phyloP scores from a whole-genome alignment of 2,888 invertebrate genomes.

The Andrena haemorrhoa region DNA sequence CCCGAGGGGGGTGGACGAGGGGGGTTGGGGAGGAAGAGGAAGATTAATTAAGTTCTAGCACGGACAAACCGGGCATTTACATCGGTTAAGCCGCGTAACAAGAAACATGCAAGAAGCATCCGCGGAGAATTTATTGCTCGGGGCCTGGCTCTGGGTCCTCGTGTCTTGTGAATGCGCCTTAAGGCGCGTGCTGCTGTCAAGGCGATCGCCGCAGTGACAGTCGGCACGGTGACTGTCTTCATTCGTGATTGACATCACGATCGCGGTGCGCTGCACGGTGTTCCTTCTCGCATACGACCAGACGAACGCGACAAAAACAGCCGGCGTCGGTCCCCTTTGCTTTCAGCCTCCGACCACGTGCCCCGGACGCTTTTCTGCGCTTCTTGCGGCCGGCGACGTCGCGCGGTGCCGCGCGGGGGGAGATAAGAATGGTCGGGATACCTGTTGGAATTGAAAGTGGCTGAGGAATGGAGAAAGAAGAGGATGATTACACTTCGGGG shows the following conservation, averaged over 20 bases:
- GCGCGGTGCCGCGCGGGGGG: background rate
- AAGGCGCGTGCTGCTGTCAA: slow-evolving; percentile 74
- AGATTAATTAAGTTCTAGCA: slow-evolving; percentile 67
- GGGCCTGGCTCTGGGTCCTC: slow-evolving; percentile 24
- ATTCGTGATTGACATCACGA: slow-evolving; percentile 79
- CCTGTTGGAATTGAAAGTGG: background rate
- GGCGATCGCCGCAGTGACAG: slow-evolving; percentile 61
- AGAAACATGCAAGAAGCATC: slow-evolving; percentile 65
- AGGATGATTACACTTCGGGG: background rate
- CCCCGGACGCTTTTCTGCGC: slow-evolving; percentile 47
- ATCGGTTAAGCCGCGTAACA: slow-evolving; percentile 54
- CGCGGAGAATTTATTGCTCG: slow-evolving; percentile 67
- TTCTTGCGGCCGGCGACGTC: slow-evolving; percentile 27
- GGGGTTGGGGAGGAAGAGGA: slow-evolving; percentile 5
- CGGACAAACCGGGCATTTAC: slow-evolving; percentile 61
- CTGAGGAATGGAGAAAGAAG: background rate
- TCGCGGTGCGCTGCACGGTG: slow-evolving; percentile 47
- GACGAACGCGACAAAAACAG: slow-evolving; percentile 57
- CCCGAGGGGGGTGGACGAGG: background rate
- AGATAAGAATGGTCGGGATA: slow-evolving; percentile 10
- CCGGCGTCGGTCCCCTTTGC: slow-evolving; percentile 49
- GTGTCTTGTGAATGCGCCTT: slow-evolving; percentile 58
- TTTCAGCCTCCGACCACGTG: slow-evolving; percentile 50
- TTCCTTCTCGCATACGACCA: slow-evolving; percentile 30
- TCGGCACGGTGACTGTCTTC: slow-evolving; percentile 71